phyloP scores from a whole-genome alignment of 2,113 vertebrate genomes.

The Odocoileus hemionus region DNA sequence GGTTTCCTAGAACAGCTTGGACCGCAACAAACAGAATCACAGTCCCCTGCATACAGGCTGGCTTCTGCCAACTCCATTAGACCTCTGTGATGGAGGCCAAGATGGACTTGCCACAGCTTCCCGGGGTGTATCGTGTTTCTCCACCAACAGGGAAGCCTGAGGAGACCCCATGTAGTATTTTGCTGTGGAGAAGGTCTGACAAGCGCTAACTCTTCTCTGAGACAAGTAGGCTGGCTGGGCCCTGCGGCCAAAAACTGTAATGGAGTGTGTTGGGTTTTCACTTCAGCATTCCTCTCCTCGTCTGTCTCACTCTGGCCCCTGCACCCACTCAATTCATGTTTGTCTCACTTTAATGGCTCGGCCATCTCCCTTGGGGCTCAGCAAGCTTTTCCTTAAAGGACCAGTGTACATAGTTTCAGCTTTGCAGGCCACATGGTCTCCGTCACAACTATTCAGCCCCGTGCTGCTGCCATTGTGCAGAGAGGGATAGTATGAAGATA shows the following conservation, averaged over 20 bases:
- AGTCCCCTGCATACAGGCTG: background rate
- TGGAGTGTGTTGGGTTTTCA: background rate
- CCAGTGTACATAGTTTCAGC: background rate
- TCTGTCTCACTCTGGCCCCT: background rate
- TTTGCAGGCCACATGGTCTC: rapidly evolving
- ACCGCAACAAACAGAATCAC: background rate
- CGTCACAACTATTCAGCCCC: background rate
- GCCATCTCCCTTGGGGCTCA: background rate
- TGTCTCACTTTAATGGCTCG: background rate
- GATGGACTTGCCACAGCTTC: background rate
- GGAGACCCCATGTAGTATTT: background rate
- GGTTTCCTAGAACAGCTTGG: background rate
- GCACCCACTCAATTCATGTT: background rate
- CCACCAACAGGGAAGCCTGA: background rate
- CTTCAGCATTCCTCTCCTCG: background rate
- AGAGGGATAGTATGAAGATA: background rate
- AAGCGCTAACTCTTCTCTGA: background rate
- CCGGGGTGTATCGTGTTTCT: background rate
- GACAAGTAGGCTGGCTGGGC: background rate
- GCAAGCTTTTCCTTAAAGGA: background rate
- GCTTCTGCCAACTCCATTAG: background rate
- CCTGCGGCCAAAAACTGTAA: rapidly evolving
- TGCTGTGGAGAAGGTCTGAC: background rate
- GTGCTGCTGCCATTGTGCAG: background rate
- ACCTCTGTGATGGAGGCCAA: background rate